A percentile compares a stretch with the other conserved stretches of the same genome.
Evolutionary conservation across 2,888 invertebrate species (phyloP).

Genomic region (Ashinkailepas kermadecensis): DNA sequence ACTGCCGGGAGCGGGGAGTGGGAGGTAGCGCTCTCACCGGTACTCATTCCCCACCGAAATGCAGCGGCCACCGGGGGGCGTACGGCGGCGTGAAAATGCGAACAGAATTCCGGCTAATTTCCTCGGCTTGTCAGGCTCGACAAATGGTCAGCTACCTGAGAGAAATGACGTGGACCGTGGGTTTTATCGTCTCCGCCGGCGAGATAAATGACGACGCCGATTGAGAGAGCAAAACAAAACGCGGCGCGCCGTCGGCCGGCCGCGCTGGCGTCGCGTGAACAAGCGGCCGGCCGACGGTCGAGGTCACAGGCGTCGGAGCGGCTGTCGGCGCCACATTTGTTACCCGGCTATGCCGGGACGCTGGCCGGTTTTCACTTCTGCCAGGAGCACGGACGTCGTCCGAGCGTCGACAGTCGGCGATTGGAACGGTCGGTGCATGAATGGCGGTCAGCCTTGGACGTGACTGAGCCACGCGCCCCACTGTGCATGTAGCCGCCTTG

Average conservation of each 20-base stretch:
- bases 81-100: background rate
- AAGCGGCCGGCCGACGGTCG: too few species aligned
- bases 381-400: too few species aligned
- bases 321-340: too few species aligned
- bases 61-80: background rate
- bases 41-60: background rate
- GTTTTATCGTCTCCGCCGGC: background rate
- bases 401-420: too few species aligned
- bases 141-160: slow-evolving; percentile 8
- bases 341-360: too few species aligned
- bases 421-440: too few species aligned
- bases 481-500: too few species aligned
- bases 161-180: slow-evolving; percentile 1
- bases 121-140: slow-evolving; percentile 1
- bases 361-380: too few species aligned
- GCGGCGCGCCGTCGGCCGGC: background rate
- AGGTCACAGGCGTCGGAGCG: too few species aligned
- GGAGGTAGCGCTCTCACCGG: background rate
- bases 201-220: background rate
- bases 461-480: too few species aligned
- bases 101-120: background rate
- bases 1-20: background rate
- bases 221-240: slow-evolving; percentile 6
- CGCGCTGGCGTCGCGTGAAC: background rate
- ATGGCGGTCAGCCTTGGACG: too few species aligned